phyloP scores from a whole-genome alignment of 2,888 invertebrate genomes.

The Criorhina ranunculi region DNA sequence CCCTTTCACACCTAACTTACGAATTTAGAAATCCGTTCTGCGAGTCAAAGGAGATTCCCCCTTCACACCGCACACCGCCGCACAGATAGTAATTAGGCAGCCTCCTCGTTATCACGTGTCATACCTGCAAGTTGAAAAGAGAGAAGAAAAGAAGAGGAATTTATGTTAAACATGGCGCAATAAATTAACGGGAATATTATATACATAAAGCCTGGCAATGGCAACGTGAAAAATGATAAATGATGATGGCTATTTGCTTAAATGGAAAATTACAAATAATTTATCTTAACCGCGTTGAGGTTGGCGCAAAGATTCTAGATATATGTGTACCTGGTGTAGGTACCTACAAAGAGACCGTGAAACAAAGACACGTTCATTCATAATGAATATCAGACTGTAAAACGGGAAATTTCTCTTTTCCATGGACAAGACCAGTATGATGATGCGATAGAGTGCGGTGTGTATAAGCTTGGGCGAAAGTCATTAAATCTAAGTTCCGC shows the following conservation, averaged over 20 bases:
- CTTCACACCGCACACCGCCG: not conserved
- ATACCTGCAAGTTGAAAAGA: slow-evolving; percentile 51
- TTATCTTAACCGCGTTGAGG: slow-evolving; percentile 46
- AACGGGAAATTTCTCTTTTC: slow-evolving; percentile 43
- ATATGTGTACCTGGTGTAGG: not conserved
- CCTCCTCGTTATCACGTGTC: slow-evolving; percentile 57
- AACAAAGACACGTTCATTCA: slow-evolving; percentile 18
- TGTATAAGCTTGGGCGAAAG: slow-evolving; percentile 7
- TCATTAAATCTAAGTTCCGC: slow-evolving; percentile 33
- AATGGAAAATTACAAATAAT: slow-evolving; percentile 61
- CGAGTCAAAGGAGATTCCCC: not conserved
- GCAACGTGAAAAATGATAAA: slow-evolving; percentile 60
- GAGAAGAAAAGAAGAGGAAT: slow-evolving; percentile 25
- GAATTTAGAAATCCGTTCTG: slow-evolving; percentile 30
- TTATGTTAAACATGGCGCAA: slow-evolving; percentile 48
- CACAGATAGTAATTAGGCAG: slow-evolving; percentile 57
- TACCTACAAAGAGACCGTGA: not conserved
- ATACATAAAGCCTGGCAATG: slow-evolving; percentile 40
- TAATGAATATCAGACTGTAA: slow-evolving; percentile 13
- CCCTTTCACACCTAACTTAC: slow-evolving; percentile 33
- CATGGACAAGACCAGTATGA: not conserved
- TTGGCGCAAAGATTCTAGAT: slow-evolving; percentile 18
- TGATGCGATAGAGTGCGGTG: not conserved
- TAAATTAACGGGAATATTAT: slow-evolving; percentile 62
- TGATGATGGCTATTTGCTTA: slow-evolving; percentile 66